phyloP scores from a whole-genome alignment of 2,888 invertebrate species.

The Mechanitis messenoides region DNA sequence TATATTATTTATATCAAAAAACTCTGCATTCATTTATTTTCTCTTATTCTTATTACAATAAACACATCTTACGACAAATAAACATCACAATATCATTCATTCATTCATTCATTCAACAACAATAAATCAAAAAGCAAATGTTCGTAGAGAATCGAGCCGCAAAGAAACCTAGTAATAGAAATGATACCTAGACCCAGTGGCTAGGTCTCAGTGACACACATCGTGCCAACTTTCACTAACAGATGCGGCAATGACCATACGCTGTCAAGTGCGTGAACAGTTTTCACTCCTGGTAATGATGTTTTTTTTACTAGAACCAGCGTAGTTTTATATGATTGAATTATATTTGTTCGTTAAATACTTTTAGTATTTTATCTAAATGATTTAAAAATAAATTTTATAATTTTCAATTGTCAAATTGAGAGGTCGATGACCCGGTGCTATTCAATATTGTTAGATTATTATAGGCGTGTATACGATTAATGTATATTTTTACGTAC shows the following conservation, averaged over 20 bases:
- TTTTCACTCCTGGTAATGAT: conserved; percentile 29
- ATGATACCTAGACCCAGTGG: conserved; percentile 24
- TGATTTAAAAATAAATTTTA: too few species aligned
- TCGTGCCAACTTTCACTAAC: conserved; percentile 28
- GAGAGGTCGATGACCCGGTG: too few species aligned
- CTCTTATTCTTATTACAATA: too few species aligned
- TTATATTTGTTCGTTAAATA: too few species aligned
- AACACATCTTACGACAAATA: too few species aligned
- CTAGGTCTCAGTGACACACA: conserved; percentile 34
- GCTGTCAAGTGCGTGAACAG: conserved; percentile 52
- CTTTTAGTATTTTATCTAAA: background rate
- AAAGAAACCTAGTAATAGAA: conserved; percentile 20
- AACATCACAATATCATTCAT: too few species aligned
- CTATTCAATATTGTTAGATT: too few species aligned
- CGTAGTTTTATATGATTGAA: background rate
- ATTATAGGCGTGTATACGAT: too few species aligned
- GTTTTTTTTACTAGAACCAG: background rate
- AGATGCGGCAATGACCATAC: conserved; percentile 62
- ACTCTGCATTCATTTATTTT: too few species aligned
- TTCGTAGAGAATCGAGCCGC: conserved; percentile 6
- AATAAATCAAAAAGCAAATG: conserved; percentile 3
- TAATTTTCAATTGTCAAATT: too few species aligned
- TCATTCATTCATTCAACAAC: background rate
- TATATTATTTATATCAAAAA: too few species aligned
- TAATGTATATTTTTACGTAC: too few species aligned